Evolutionary conservation across 1,140 invertebrate species (phyloP).

Genomic region (Tetraneura akinire): DNA sequence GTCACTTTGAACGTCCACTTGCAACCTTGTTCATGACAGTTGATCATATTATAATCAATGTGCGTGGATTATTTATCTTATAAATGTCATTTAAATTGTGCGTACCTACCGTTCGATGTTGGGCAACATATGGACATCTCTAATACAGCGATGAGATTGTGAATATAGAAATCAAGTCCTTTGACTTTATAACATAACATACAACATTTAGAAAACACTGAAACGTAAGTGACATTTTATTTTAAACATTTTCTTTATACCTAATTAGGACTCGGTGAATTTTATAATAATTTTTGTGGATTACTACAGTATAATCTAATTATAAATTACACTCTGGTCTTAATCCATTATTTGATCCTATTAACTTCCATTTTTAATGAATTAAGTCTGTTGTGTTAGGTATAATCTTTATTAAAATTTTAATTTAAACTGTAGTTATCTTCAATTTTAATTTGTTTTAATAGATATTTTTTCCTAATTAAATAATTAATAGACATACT

Average conservation of each 20-base stretch:
- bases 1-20: not conserved
- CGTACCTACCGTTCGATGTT: not conserved
- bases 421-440: not conserved
- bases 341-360: slow-evolving; percentile 30
- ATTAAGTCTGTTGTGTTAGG: not conserved
- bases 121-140: slow-evolving; percentile 24
- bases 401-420: not conserved
- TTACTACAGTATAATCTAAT: not conserved
- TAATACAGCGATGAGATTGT: not conserved
- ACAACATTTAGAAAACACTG: not conserved
- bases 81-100: not conserved
- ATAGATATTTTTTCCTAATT: not conserved
- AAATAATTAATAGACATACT: not conserved
- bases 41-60: not conserved
- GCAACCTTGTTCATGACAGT: not conserved
- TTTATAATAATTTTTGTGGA: not conserved
- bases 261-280: too few species aligned
- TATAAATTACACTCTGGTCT: not conserved
- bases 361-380: not conserved
- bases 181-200: too few species aligned
- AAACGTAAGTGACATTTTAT: slow-evolving; percentile 13
- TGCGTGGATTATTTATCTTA: not conserved
- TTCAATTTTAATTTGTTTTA: too few species aligned
- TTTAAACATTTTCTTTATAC: not conserved
- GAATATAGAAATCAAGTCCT: not conserved